phyloP scores from a whole-genome alignment of 2,113 vertebrate genomes.

The Camelus dromedarius region DNA sequence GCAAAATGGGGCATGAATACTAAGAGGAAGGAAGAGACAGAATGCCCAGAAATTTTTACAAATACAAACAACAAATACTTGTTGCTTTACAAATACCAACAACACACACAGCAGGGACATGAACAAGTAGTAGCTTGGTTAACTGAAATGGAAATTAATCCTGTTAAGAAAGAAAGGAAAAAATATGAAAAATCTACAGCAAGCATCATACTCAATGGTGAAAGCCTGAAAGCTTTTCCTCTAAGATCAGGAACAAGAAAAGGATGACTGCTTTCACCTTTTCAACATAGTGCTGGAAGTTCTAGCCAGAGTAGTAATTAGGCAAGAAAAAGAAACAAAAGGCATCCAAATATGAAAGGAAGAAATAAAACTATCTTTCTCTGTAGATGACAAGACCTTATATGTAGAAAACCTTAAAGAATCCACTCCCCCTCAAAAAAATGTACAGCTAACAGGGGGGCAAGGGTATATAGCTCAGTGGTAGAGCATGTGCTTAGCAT shows the following conservation, averaged over 20 bases:
- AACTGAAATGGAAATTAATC: neutral
- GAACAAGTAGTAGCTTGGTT: neutral
- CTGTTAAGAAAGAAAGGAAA: neutral
- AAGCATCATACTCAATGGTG: neutral
- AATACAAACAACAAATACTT: neutral
- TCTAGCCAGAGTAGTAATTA: neutral
- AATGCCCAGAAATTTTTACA: neutral
- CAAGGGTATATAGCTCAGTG: too few species aligned
- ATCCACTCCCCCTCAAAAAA: neutral
- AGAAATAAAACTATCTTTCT: neutral
- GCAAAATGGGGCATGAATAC: neutral
- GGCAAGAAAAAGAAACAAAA: neutral
- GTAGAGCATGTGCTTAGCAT: too few species aligned
- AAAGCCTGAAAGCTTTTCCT: neutral
- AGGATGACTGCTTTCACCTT: neutral
- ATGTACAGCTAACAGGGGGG: neutral
- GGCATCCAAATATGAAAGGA: neutral
- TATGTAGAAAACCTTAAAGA: neutral
- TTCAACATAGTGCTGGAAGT: neutral
- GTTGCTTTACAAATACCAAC: neutral
- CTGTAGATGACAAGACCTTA: neutral
- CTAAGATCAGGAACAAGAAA: neutral
- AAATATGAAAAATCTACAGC: neutral
- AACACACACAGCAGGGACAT: neutral
- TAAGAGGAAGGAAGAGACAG: neutral